Conservation (phyloP, 2,113 vertebrate species). For the Potamarius usumacintae region DNA sequence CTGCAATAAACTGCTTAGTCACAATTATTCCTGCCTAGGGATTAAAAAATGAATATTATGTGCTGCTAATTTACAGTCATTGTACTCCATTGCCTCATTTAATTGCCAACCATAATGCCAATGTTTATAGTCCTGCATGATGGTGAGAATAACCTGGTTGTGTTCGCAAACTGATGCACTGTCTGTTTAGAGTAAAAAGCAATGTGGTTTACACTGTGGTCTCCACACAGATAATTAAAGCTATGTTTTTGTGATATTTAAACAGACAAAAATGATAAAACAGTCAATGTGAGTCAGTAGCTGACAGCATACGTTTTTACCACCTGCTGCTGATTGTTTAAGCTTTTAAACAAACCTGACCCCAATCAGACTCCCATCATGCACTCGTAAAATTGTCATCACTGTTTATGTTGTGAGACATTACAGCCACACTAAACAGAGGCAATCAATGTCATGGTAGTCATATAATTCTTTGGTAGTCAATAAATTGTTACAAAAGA, state of each 20-base stretch:
- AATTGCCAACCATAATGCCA: constrained; percentile 15
- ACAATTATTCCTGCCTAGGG: neutral
- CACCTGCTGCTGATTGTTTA: neutral
- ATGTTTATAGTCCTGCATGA: constrained; percentile 15
- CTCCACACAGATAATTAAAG: neutral
- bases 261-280: neutral
- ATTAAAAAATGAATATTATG: constrained; percentile 28
- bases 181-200: neutral
- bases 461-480: constrained; percentile 1
- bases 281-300: neutral
- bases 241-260: neutral
- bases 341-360: constrained; percentile 15
- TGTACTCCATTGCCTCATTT: constrained; percentile 27
- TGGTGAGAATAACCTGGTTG: constrained; percentile 2
- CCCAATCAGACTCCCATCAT: constrained; percentile 8
- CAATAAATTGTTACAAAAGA: neutral
- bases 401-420: constrained; percentile 9
- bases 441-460: neutral
- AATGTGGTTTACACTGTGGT: neutral
- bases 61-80: constrained; percentile 25
- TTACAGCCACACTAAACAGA: neutral
- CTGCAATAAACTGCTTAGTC: neutral
- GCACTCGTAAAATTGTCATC: constrained; percentile 9
- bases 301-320: neutral
- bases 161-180: neutral